phyloP scores from a whole-genome alignment of 2,113 vertebrate species.

The Callospermophilus lateralis region DNA sequence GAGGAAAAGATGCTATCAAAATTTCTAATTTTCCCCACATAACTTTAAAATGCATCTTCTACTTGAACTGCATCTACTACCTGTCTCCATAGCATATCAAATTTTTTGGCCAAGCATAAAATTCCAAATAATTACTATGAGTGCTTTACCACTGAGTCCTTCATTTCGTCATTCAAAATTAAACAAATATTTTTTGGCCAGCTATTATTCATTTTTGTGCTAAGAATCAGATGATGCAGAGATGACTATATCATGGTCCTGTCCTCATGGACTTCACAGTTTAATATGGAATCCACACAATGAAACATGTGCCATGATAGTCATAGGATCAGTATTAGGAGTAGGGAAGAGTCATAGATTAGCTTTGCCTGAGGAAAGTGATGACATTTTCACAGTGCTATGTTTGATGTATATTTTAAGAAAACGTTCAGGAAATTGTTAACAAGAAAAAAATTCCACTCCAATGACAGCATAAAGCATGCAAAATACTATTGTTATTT shows the following conservation, averaged over 20 bases:
- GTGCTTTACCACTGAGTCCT: neutral
- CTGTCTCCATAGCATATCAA: neutral
- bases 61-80: neutral
- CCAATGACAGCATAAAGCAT: neutral
- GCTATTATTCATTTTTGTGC: neutral
- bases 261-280: neutral
- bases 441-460: neutral
- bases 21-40: neutral
- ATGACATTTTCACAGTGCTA: neutral
- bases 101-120: neutral
- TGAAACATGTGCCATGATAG: neutral
- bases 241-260: slow-evolving; percentile 5
- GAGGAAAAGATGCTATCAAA: neutral
- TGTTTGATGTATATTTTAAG: neutral
- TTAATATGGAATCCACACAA: neutral
- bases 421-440: neutral
- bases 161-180: neutral
- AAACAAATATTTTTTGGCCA: neutral
- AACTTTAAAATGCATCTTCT: neutral
- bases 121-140: slow-evolving; percentile 34
- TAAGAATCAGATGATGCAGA: neutral
- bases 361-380: neutral
- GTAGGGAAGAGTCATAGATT: neutral
- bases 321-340: neutral
- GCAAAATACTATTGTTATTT: neutral